Percentiles rank a stretch among this genome's conserved stretches.
phyloP scores from a whole-genome alignment of 2,113 vertebrate species.

The Myanophis thanlyinensis region DNA sequence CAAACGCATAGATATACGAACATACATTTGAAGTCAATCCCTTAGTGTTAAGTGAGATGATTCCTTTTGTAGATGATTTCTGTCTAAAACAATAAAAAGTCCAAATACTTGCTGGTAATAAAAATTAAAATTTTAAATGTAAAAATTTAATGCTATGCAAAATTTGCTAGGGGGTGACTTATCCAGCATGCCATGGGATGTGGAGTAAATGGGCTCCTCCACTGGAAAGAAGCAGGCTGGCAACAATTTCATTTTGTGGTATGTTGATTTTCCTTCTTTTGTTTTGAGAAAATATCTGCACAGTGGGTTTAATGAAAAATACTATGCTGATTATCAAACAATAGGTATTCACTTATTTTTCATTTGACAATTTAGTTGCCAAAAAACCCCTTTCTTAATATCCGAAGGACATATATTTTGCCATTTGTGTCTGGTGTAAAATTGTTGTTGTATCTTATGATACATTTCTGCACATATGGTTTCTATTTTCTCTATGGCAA shows the following conservation, averaged over 20 bases:
- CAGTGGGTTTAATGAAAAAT: not conserved
- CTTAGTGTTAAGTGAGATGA: not conserved
- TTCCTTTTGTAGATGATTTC: not conserved
- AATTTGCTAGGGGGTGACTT: conserved; percentile 88
- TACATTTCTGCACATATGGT: not conserved
- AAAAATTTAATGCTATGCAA: not conserved
- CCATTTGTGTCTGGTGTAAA: not conserved
- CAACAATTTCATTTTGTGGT: conserved; percentile 96
- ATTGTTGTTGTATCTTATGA: not conserved
- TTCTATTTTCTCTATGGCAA: not conserved
- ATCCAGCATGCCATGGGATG: conserved; percentile 96
- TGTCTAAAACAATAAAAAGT: not conserved
- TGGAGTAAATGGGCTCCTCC: conserved; percentile 99
- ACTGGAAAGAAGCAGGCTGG: conserved; percentile 91
- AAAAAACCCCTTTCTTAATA: not conserved
- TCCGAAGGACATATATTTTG: not conserved
- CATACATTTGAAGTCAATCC: not conserved
- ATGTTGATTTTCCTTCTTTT: conserved; percentile 51
- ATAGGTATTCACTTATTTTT: not conserved
- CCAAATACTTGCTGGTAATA: not conserved
- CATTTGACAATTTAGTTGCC: not conserved
- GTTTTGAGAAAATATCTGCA: not conserved
- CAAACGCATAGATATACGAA: not conserved
- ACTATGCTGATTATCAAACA: too few species aligned
- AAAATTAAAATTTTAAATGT: not conserved